phyloP scores from a whole-genome alignment of 2,797 vertebrate genomes.

The Chiroxiphia lanceolata region DNA sequence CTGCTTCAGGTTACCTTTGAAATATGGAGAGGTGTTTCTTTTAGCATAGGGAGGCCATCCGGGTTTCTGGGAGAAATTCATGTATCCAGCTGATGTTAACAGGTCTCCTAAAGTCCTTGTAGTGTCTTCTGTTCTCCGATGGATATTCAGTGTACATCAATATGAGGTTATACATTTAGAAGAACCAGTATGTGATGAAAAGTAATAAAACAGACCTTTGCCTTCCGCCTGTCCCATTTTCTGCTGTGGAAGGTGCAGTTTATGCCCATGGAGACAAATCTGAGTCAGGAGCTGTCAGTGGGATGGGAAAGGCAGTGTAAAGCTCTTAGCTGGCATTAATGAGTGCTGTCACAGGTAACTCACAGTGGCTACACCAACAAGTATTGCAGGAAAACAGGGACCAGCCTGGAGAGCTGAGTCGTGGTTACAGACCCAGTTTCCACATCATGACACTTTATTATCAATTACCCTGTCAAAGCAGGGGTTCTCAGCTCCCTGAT shows the following conservation, averaged over 20 bases:
- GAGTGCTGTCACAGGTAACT: neutral
- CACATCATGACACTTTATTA: neutral
- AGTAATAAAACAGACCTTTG: neutral
- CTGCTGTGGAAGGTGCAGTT: neutral
- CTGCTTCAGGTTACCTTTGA: neutral
- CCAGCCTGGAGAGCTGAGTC: neutral
- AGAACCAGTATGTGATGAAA: neutral
- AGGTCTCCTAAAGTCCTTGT: neutral
- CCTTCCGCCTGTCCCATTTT: neutral
- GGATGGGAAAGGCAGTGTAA: neutral
- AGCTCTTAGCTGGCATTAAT: neutral
- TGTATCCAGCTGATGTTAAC: neutral
- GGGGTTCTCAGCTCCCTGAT: neutral
- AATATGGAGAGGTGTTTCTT: neutral
- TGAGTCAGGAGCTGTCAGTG: neutral
- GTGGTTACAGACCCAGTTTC: neutral
- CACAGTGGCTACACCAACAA: neutral
- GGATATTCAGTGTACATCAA: neutral
- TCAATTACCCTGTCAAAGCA: neutral
- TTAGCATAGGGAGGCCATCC: neutral
- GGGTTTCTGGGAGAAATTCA: neutral
- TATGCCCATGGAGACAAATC: neutral
- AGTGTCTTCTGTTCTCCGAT: neutral
- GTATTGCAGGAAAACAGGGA: neutral
- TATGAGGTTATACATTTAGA: neutral